These are phyloP conservation scores for Paradisaea rubra DNA, from an alignment of 2,113 vertebrate genomes.

Conservation along the genomic window DNA sequence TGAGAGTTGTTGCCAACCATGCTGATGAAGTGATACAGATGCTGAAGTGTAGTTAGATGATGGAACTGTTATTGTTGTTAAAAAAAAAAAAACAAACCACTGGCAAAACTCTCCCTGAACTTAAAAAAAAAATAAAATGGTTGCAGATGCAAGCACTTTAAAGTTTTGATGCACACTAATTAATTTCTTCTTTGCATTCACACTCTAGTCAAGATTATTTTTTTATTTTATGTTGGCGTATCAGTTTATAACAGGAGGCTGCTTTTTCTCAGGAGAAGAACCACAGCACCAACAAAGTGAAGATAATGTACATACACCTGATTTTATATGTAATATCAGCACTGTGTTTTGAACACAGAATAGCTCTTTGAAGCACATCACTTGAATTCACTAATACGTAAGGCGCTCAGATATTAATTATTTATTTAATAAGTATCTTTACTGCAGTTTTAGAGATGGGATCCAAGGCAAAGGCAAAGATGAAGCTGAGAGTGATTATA, in stretches of 20 bases:
- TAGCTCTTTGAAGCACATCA: not conserved
- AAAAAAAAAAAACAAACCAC: not conserved
- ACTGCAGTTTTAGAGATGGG: not conserved
- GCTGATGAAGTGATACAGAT: not conserved
- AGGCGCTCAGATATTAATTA: not conserved
- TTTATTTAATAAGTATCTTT: not conserved
- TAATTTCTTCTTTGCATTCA: not conserved
- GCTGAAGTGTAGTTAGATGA: not conserved
- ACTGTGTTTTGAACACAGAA: not conserved
- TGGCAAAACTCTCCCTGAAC: rapidly evolving
- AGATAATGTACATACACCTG: not conserved
- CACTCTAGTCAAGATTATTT: not conserved
- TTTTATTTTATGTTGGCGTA: not conserved
- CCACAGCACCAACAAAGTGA: not conserved
- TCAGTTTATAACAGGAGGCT: not conserved
- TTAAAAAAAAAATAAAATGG: not conserved
- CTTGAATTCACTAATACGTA: not conserved
- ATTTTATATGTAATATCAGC: not conserved
- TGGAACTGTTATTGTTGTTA: not conserved
- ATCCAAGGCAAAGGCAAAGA: not conserved
- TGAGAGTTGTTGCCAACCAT: not conserved
- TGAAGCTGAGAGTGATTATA: not conserved
- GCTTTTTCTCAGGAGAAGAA: not conserved
- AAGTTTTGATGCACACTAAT: not conserved
- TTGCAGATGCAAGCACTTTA: not conserved